Percentiles rank a stretch among this genome's conserved stretches.
Conservation (phyloP, 2,113 vertebrate genomes). For the Toxotes chatareus region DNA sequence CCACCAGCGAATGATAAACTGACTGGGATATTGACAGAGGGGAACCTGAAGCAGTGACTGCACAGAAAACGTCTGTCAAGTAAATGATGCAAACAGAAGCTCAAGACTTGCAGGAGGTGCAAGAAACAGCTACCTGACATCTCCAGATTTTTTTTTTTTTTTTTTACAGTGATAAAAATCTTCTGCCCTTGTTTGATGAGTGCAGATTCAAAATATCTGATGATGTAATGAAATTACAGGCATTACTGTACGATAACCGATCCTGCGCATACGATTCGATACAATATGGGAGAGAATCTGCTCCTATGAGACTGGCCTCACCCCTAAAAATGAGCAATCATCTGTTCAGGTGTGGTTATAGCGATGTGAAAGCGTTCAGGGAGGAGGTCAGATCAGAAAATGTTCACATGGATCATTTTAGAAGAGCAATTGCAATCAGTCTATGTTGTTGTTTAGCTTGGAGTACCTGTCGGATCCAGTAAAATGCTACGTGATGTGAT, state of each 20-base stretch:
- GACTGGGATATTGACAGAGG: constrained; percentile 43
- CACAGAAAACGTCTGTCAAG: constrained; percentile 46
- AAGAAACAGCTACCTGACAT: background rate
- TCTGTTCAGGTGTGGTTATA: too few relatives aligned
- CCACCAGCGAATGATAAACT: constrained; percentile 65
- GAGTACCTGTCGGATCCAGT: background rate
- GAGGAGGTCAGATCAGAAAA: background rate
- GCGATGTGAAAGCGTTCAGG: too few relatives aligned
- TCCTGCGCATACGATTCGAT: too few relatives aligned
- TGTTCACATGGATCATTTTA: background rate
- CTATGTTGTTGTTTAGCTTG: background rate
- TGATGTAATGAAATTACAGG: background rate
- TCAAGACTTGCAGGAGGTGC: background rate
- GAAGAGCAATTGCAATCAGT: background rate
- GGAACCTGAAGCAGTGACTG: constrained; percentile 50
- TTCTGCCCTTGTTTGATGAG: background rate
- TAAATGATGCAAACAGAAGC: constrained; percentile 35
- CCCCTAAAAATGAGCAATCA: too few relatives aligned
- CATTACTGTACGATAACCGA: too few relatives aligned
- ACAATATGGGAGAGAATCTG: too few relatives aligned
- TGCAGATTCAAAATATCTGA: background rate
- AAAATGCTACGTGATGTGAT: background rate
- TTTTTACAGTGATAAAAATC: background rate
- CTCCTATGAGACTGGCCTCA: too few relatives aligned
- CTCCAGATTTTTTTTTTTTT: background rate